A percentile compares a stretch with the other conserved stretches of the same genome.
phyloP scores from a whole-genome alignment of 2,113 vertebrate species.

The Speoplatyrhinus poulsoni region DNA sequence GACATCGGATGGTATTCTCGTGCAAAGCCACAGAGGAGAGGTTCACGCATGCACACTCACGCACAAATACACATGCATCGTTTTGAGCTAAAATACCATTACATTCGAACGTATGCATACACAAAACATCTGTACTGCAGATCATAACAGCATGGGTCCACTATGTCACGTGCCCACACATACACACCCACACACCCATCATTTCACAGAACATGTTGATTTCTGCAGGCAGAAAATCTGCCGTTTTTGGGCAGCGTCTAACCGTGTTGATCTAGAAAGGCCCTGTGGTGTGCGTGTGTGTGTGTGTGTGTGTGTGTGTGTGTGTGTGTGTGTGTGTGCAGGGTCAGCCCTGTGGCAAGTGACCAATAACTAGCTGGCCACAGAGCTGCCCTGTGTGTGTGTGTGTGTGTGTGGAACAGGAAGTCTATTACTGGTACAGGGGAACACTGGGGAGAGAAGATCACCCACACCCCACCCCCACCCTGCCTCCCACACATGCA shows the following conservation, averaged over 20 bases:
- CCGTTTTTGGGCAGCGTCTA: constrained; percentile 14
- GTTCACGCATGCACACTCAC: constrained; percentile 17
- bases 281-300: not conserved
- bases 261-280: not conserved
- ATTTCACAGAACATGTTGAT: constrained; percentile 13
- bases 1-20: constrained; percentile 40
- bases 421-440: constrained; percentile 41
- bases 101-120: too few species aligned
- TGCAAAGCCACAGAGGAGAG: constrained; percentile 36
- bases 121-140: constrained; percentile 36
- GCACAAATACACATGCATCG: constrained; percentile 3
- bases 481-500: not conserved
- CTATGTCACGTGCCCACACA: constrained; percentile 5
- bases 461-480: not conserved
- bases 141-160: constrained; percentile 16
- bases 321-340: constrained; percentile 4
- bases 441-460: constrained; percentile 34
- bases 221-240: constrained; percentile 19
- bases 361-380: constrained; percentile 61
- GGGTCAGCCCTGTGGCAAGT: constrained; percentile 57
- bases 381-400: constrained; percentile 45
- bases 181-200: not conserved
- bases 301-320: constrained; percentile 2
- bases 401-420: constrained; percentile 44
- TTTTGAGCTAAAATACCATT: too few species aligned